Evolutionary conservation across 2,888 invertebrate genomes (phyloP).

Genomic region (Pocota personata): DNA sequence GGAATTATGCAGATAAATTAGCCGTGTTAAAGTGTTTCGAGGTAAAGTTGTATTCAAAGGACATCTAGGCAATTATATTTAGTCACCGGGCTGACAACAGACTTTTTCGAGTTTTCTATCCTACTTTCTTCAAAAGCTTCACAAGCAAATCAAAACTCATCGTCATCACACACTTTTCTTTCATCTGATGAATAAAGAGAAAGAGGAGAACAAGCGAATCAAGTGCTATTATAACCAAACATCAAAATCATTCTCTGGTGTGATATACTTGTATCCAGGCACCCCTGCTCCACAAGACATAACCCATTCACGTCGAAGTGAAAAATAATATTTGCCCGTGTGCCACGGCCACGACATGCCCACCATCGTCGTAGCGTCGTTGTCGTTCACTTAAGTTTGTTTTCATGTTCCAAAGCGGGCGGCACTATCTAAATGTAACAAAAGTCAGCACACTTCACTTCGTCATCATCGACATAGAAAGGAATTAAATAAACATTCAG

Average conservation of each 20-base stretch:
- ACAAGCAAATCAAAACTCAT: background rate
- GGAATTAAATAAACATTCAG: conserved; percentile 19
- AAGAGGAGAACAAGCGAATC: background rate
- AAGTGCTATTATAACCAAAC: conserved; percentile 6
- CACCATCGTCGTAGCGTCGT: background rate
- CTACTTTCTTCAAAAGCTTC: no score
- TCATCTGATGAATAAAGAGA: background rate
- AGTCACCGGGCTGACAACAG: no score
- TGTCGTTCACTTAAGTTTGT: background rate
- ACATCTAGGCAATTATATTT: no score
- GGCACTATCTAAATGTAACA: background rate
- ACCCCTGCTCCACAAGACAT: background rate
- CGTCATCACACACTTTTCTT: background rate
- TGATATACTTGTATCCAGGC: conserved; percentile 1
- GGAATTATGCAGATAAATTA: background rate
- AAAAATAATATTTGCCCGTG: background rate
- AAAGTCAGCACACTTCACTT: no score
- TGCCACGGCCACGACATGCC: no score
- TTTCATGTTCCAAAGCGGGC: no score
- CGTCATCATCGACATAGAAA: background rate
- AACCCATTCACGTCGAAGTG: background rate
- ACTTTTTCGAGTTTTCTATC: no score
- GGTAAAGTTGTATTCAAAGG: no score
- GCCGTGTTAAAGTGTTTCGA: background rate
- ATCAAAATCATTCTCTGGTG: background rate